Evolutionary conservation across 2,113 vertebrate species (phyloP).

Genomic region (Hyperoodon ampullatus): DNA sequence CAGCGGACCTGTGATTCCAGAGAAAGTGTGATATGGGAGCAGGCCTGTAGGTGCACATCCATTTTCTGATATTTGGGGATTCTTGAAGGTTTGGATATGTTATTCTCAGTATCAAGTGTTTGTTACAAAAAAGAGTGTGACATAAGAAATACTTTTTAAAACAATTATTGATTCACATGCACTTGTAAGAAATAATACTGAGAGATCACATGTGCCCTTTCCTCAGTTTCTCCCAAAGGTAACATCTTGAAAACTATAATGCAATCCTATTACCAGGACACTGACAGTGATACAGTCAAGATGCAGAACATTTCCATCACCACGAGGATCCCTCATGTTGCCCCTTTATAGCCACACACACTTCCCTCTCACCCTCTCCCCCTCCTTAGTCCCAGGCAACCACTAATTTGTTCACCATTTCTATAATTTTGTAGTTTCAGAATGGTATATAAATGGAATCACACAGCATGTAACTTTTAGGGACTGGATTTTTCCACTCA

Average conservation of each 20-base stretch:
- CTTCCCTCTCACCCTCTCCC: not conserved
- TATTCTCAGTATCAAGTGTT: not conserved
- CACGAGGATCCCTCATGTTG: not conserved
- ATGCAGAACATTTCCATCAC: not conserved
- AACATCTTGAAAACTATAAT: not conserved
- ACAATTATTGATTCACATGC: not conserved
- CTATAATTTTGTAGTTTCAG: not conserved
- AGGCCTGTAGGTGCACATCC: fast-evolving
- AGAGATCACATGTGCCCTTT: not conserved
- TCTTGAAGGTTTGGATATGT: not conserved
- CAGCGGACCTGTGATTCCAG: not conserved
- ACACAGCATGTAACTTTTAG: not conserved
- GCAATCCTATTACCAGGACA: not conserved
- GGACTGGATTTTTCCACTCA: not conserved
- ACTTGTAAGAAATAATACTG: not conserved
- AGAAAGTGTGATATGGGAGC: not conserved
- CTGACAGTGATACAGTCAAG: not conserved
- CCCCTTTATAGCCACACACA: not conserved
- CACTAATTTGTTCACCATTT: not conserved
- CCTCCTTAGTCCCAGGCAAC: not conserved
- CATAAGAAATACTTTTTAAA: not conserved
- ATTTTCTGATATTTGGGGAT: not conserved
- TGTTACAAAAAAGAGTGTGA: not conserved
- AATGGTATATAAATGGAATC: not conserved
- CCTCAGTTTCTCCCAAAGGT: not conserved